Evolutionary conservation across 2,797 vertebrate species (phyloP), one percentile per base, ranked within the genome.

Genomic region (Fistularia tabacaria): DNA sequence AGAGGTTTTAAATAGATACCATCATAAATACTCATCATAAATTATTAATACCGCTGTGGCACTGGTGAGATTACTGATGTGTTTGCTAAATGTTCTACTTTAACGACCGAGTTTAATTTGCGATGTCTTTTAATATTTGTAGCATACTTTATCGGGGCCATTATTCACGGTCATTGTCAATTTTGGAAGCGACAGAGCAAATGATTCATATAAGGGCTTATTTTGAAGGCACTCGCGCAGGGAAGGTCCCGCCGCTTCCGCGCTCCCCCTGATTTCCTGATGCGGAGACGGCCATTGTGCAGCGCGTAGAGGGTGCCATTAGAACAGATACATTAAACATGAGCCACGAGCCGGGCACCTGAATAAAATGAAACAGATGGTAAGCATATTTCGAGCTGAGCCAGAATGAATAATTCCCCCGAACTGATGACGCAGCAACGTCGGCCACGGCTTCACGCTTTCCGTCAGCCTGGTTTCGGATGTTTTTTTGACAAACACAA

Each of bases 241-340:
- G 49, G 59, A 48, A 59, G 58, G 75, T 66, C 62, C 66, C 46
- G n/a, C 37, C 59, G 54, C 44, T 51, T 74, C 62, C 0, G 13
- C 9, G 62, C 65, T 60, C 60, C 61, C 47, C 5, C 69, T 69
- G 67, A 63, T 81, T 80, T 74, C 71, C 74, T 76, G 62, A 73
- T 79, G 73, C 54, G 44, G 66, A 64, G 60, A 51, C 61, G 62
- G 68, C 63, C 62, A 81, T 82, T 85, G 83, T 82, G 68, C 75
- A 73, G 78, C 79, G 80, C 73, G 41, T 57, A 64, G 68, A 80
- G 75, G 81, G 84, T 76, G 80, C 82, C 76, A 89, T 87, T 84
- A 86, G 80, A 81, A 76, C 77, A 76, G 78, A 88, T 87, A 86
- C 80, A 89, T 89, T 86, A 88, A 88, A 89, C 80, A 87, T 87